Percentiles rank a stretch among this genome's conserved stretches.
Conservation (phyloP, 2,797 vertebrate genomes). For the Phalanger gymnotis region DNA sequence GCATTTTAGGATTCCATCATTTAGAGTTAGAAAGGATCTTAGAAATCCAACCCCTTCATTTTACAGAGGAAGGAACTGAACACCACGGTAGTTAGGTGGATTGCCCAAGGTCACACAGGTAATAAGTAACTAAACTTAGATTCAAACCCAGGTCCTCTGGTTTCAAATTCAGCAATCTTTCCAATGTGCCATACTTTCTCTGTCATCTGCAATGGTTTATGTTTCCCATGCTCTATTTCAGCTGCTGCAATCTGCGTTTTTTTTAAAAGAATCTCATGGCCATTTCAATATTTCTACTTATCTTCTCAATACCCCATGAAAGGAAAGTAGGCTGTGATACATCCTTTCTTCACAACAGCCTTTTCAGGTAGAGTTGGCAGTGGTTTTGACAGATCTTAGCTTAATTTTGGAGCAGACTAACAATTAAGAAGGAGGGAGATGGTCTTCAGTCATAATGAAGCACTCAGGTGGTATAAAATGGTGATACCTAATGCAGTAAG, state of each 20-base stretch:
- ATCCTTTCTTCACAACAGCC: neutral
- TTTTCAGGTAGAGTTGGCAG: conserved; percentile 19
- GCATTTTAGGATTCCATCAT: neutral
- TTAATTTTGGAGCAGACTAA: conserved; percentile 17
- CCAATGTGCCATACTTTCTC: neutral
- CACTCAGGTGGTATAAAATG: neutral
- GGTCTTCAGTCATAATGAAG: neutral
- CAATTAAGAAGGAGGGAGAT: neutral
- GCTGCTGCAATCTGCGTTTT: conserved; percentile 27
- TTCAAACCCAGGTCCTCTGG: neutral
- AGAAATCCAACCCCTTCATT: neutral
- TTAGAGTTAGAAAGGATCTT: neutral
- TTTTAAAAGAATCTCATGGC: neutral
- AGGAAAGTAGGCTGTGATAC: neutral
- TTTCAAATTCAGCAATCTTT: neutral
- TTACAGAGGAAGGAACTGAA: neutral
- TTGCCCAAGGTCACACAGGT: neutral
- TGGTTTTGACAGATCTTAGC: conserved; percentile 11
- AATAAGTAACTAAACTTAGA: neutral
- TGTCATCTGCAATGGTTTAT: conserved; percentile 28
- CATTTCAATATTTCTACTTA: neutral
- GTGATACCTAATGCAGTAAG: neutral
- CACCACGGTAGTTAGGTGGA: neutral
- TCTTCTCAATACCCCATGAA: neutral
- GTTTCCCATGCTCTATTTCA: conserved; percentile 1